Conservation (phyloP, 2,888 invertebrate genomes). For the Camptogramma bilineatum region DNA sequence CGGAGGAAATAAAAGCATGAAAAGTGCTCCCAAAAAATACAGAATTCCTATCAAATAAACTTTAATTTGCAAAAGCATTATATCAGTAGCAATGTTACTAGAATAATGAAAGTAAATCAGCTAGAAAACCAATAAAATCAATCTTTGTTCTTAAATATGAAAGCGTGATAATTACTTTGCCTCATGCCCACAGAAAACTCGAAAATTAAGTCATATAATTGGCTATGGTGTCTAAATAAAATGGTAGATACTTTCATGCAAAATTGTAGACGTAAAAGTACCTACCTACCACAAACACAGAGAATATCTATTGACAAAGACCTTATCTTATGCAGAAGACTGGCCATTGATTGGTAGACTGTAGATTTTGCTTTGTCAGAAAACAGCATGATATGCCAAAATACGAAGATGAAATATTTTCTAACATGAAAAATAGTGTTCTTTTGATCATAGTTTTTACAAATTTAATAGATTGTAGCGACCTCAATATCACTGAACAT, state of each 20-base stretch:
- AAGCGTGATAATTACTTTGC: too few species aligned
- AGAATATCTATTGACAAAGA: not conserved
- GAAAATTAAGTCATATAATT: too few species aligned
- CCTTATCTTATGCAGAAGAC: conserved; percentile 34
- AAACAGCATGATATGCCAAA: conserved; percentile 65
- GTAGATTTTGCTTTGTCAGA: conserved; percentile 39
- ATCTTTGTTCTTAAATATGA: not conserved
- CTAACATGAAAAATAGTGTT: conserved; percentile 74
- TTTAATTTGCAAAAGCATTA: conserved; percentile 76
- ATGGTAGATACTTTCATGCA: not conserved
- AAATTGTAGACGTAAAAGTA: too few species aligned
- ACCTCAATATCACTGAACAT: conserved; percentile 55
- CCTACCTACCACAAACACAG: too few species aligned
- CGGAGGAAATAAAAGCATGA: conserved; percentile 73
- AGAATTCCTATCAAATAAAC: conserved; percentile 66
- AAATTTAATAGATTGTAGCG: conserved; percentile 59
- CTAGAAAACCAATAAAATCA: conserved; percentile 14
- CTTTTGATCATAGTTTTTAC: conserved; percentile 72
- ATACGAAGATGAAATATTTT: conserved; percentile 64
- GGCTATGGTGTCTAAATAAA: not conserved
- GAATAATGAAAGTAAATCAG: conserved; percentile 18
- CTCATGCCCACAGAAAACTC: too few species aligned
- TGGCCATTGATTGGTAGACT: conserved; percentile 49
- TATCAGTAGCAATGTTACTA: conserved; percentile 28
- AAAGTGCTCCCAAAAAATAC: conserved; percentile 70